Evolutionary conservation across 2,888 invertebrate species (phyloP).

Genomic region (Hoplodrina blanda): DNA sequence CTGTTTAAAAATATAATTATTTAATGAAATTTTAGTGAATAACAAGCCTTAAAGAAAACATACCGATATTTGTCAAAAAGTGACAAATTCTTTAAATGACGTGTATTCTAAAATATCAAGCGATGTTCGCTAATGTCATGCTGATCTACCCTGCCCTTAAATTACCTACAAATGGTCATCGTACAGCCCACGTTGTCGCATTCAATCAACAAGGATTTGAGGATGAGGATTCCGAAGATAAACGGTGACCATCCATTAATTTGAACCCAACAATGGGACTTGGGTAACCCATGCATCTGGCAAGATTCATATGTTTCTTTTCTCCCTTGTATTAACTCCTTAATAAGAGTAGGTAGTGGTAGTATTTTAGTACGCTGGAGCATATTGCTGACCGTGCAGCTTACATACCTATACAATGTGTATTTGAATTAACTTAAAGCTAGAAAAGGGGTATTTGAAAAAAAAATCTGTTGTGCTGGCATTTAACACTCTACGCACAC

Average conservation of each 20-base stretch:
- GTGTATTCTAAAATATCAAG: background rate
- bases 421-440: too few relatives aligned
- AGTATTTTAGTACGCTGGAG: too few relatives aligned
- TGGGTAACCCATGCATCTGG: background rate
- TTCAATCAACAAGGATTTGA: slow-evolving; percentile 42
- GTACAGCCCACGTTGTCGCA: background rate
- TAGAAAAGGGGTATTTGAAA: too few relatives aligned
- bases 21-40: too few relatives aligned
- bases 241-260: slow-evolving; percentile 37
- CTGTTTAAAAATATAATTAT: too few relatives aligned
- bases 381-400: too few relatives aligned
- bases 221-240: slow-evolving; percentile 21
- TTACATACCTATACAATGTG: too few relatives aligned
- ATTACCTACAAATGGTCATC: background rate
- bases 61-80: background rate
- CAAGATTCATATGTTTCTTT: slow-evolving; percentile 5
- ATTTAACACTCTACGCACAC: too few relatives aligned
- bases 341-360: too few relatives aligned
- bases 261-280: slow-evolving; percentile 17
- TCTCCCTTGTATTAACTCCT: too few relatives aligned
- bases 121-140: background rate
- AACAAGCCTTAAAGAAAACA: background rate
- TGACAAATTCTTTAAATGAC: too few relatives aligned
- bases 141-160: background rate
- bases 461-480: too few relatives aligned